phyloP scores from a whole-genome alignment of 2,888 invertebrate genomes.

The Aleiodes testaceus region DNA sequence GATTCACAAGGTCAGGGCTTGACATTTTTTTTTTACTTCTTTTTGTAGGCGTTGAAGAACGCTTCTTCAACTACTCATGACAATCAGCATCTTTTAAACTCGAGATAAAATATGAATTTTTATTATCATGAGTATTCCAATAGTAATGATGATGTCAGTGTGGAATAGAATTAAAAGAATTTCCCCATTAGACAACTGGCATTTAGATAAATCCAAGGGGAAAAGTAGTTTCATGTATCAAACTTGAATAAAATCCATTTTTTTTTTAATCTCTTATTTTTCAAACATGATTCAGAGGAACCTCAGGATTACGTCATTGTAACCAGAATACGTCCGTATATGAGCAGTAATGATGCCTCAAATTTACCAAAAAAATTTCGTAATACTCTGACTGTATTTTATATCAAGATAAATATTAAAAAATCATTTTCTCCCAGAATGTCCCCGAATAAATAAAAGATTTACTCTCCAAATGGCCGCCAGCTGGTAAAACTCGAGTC shows the following conservation, averaged over 20 bases:
- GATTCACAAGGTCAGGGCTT: not conserved
- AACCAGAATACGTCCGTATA: conserved; percentile 67
- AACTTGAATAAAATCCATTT: not conserved
- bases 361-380: conserved; percentile 58
- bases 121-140: conserved; percentile 4
- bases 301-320: conserved; percentile 64
- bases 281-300: conserved; percentile 61
- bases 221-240: not conserved
- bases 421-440: conserved; percentile 3
- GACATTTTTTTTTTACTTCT: not conserved
- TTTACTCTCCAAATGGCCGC: conserved; percentile 6
- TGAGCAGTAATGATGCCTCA: conserved; percentile 65
- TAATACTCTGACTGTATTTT: no score
- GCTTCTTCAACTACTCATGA: not conserved
- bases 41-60: conserved; percentile 9
- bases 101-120: not conserved
- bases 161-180: conserved; percentile 10
- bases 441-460: not conserved
- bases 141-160: conserved; percentile 13
- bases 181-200: no score
- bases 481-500: not conserved
- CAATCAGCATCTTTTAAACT: not conserved
- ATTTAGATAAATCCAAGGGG: no score
- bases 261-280: not conserved
- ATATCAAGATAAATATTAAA: no score